These are phyloP conservation scores for Crypturellus tataupa DNA, from an alignment of 2,797 vertebrate species.

Conservation along the genomic window DNA sequence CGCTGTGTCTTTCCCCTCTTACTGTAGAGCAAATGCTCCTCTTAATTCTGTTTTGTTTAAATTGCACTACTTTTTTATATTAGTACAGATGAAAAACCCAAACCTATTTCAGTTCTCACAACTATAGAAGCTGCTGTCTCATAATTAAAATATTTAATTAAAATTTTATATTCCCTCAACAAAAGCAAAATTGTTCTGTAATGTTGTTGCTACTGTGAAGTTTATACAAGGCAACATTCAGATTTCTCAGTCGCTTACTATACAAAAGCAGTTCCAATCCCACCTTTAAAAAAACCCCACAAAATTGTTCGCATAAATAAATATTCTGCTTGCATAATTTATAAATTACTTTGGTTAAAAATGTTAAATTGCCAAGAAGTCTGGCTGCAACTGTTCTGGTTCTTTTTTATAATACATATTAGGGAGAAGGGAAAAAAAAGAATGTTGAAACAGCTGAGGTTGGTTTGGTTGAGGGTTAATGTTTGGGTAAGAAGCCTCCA, in stretches of 20 bases:
- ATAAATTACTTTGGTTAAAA: slow-evolving; percentile 68
- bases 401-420: background rate
- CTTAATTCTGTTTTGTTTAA: slow-evolving; percentile 65
- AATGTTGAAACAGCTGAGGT: slow-evolving; percentile 75
- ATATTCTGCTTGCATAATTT: slow-evolving; percentile 66
- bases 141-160: slow-evolving; percentile 32
- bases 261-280: slow-evolving; percentile 24
- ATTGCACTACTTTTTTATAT: slow-evolving; percentile 51
- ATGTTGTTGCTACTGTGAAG: background rate
- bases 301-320: slow-evolving; percentile 63
- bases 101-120: background rate
- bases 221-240: background rate
- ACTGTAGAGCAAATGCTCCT: slow-evolving; percentile 27
- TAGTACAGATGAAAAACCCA: slow-evolving; percentile 24
- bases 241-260: slow-evolving; percentile 28
- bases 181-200: slow-evolving; percentile 15
- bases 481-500: slow-evolving; percentile 71
- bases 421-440: background rate
- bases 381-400: slow-evolving; percentile 50
- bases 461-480: slow-evolving; percentile 71
- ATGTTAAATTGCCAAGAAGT: slow-evolving; percentile 61
- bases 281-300: slow-evolving; percentile 25
- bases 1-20: slow-evolving; percentile 66
- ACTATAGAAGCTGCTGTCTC: background rate
- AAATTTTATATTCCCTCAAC: background rate